Base-by-base conservation (phyloP, 1,140 invertebrate species). In the Mizuhopecten yessoensis region DNA sequence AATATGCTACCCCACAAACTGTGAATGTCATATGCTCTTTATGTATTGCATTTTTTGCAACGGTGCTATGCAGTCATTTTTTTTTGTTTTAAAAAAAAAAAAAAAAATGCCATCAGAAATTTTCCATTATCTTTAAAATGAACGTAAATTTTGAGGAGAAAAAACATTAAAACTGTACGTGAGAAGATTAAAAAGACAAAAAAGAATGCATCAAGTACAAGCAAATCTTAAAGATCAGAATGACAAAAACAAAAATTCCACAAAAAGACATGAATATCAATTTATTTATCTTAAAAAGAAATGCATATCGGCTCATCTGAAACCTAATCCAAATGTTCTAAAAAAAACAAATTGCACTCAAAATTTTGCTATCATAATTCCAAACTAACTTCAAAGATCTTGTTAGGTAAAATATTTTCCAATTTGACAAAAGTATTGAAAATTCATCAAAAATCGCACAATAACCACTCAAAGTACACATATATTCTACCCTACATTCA, bases 1-100 rank as follows among this genome's bases (percentile, higher is more conserved):
- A 75, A n/a, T 75, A 75, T 75, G 57, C 29, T 23, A 75, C 57
- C 57, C 57, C 57, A 75, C 57, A 75, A 29, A 75, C 29, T 75
- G 57, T 75, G 23, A 29, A 75, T 75, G 23, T 75, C 57, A 75
- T 23, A 75, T 75, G n/a, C 11, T 0, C 57, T 75, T 7, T n/a
- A 75, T 75, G 29, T 17, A 75, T 75, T n/a, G 29, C 57, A n/a
- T 75, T 1, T 29, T 2, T 75, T 75, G n/a, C 17, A 23, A 75
- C 17, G 29, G 57, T 75, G 57, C n/a, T n/a, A n/a, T 75, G 57
- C 57, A 29, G 57, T 9, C 57, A 75, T 9, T n/a, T 75, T 75
- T 29, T 75, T n/a, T n/a, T n/a, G n/a, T n/a, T n/a, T n/a, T n/a
- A n/a, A n/a, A n/a, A n/a, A n/a, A n/a, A n/a, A n/a, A n/a, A n/a